phyloP scores from a whole-genome alignment of 2,888 invertebrate species.

The Archips xylosteana region DNA sequence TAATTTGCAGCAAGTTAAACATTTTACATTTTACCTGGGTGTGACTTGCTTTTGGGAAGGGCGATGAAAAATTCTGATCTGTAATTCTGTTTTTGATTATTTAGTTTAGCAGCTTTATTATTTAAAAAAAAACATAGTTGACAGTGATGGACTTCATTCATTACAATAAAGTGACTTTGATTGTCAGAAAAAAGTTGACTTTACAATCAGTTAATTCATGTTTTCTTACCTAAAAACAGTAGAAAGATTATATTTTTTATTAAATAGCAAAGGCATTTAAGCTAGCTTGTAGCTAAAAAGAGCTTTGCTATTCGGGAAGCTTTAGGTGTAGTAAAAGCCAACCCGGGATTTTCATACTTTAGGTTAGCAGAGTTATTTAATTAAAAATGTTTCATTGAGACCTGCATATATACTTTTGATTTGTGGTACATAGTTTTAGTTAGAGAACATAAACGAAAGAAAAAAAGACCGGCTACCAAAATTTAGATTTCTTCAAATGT shows the following conservation, averaged over 20 bases:
- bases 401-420: not conserved
- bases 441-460: not conserved
- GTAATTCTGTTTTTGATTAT: not conserved
- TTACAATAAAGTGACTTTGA: too few species aligned
- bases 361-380: too few species aligned
- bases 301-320: too few species aligned
- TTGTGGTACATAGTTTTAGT: not conserved
- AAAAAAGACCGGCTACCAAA: not conserved
- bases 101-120: not conserved
- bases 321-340: too few species aligned
- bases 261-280: too few species aligned
- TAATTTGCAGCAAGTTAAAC: slow-evolving; percentile 21
- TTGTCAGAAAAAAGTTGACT: too few species aligned
- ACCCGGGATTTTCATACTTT: too few species aligned
- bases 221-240: too few species aligned
- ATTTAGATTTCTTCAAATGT: not conserved
- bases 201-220: too few species aligned
- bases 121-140: not conserved
- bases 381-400: not conserved
- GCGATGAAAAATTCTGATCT: not conserved
- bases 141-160: too few species aligned
- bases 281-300: too few species aligned
- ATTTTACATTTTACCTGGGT: slow-evolving; percentile 15
- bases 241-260: too few species aligned
- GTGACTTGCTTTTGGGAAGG: not conserved